Conservation (phyloP, 2,888 invertebrate genomes). For the Hyles lineata region DNA sequence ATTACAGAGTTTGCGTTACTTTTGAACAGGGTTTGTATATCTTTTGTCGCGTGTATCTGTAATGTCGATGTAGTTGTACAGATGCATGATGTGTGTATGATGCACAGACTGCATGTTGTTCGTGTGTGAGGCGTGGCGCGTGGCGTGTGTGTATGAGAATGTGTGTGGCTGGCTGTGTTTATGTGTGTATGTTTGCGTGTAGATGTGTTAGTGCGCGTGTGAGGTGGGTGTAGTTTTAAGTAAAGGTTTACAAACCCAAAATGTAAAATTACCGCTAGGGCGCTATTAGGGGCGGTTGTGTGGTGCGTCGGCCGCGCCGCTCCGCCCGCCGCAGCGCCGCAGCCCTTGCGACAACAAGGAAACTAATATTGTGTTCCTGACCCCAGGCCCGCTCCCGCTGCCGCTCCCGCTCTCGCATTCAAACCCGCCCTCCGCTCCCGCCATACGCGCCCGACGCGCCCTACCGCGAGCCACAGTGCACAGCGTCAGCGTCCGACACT, state of each 20-base stretch:
- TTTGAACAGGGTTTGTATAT: constrained; percentile 79
- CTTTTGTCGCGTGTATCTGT: constrained; percentile 63
- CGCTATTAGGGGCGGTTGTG: constrained; percentile 82
- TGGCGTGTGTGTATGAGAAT: constrained; percentile 38
- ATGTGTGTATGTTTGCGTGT: constrained; percentile 38
- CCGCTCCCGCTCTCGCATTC: constrained; percentile 56
- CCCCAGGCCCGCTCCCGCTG: constrained; percentile 68
- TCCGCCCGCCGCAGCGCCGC: constrained; percentile 82
- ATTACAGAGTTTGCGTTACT: constrained; percentile 62
- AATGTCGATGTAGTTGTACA: constrained; percentile 40
- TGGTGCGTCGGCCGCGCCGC: constrained; percentile 77
- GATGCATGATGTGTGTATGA: constrained; percentile 39
- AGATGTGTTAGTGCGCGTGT: constrained; percentile 43
- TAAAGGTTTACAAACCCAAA: constrained; percentile 85
- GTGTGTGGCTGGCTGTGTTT: constrained; percentile 33
- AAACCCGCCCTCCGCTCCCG: constrained; percentile 69
- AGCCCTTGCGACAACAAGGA: constrained; percentile 86
- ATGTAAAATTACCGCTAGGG: constrained; percentile 84
- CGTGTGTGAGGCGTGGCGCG: constrained; percentile 32
- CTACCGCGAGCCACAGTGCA: constrained; percentile 40
- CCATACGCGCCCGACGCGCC: constrained; percentile 35
- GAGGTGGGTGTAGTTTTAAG: constrained; percentile 72
- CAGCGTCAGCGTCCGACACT: constrained; percentile 30
- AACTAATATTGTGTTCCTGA: constrained; percentile 86
- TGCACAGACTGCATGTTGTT: constrained; percentile 33